These are phyloP conservation scores for Isotomurus palustris DNA, from an alignment of 2,888 invertebrate species.

Conservation along the genomic window DNA sequence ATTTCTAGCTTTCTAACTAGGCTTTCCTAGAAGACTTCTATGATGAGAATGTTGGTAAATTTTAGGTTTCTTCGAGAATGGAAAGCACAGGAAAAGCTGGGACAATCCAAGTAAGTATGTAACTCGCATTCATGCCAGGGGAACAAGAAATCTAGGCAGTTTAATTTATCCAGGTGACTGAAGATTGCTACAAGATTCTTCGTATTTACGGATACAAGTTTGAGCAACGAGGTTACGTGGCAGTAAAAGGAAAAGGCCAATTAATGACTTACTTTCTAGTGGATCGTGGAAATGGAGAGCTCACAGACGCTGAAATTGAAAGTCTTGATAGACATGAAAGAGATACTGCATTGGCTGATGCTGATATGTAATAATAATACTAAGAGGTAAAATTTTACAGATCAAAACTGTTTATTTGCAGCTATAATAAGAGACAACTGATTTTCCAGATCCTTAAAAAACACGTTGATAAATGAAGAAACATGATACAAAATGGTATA, in stretches of 20 bases:
- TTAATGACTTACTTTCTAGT: slow-evolving; percentile 13
- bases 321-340: background rate
- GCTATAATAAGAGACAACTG: no score
- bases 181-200: slow-evolving; percentile 13
- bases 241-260: slow-evolving; percentile 16
- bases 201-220: slow-evolving; percentile 11
- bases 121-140: background rate
- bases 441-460: no score
- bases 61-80: slow-evolving; percentile 13
- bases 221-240: slow-evolving; percentile 6
- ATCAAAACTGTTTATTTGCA: no score
- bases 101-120: slow-evolving; percentile 6
- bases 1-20: background rate
- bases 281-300: background rate
- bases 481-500: no score
- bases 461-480: no score
- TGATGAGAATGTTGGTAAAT: no score
- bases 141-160: background rate
- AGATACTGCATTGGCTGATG: background rate
- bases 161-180: slow-evolving; percentile 1
- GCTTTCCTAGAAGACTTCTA: no score
- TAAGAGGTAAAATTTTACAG: no score
- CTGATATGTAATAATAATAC: background rate
- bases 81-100: slow-evolving; percentile 16
- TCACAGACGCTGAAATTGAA: slow-evolving; percentile 6